These are phyloP conservation scores for Lutraria lutraria DNA, from an alignment of 2,888 invertebrate species.

Conservation along the genomic window DNA sequence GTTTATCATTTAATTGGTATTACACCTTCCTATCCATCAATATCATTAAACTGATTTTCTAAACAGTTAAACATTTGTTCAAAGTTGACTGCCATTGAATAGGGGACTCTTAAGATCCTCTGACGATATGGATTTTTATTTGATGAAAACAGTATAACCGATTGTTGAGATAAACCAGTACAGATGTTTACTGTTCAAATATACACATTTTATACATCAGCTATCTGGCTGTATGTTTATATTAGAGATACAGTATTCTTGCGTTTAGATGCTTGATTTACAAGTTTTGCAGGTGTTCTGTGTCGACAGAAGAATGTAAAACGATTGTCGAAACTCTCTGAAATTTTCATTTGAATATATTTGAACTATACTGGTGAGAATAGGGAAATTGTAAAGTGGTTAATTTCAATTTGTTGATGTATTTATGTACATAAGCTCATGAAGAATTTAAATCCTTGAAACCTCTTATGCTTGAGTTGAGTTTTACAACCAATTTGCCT, in stretches of 20 bases:
- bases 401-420: background rate
- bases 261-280: background rate
- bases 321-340: slow-evolving; percentile 30
- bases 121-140: slow-evolving; percentile 17
- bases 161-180: slow-evolving; percentile 5
- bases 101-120: background rate
- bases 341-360: slow-evolving; percentile 19
- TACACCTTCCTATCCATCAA: background rate
- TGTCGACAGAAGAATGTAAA: slow-evolving; percentile 40
- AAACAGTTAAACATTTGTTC: background rate
- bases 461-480: background rate
- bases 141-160: slow-evolving; percentile 20
- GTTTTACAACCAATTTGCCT: background rate
- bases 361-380: slow-evolving; percentile 4
- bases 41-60: slow-evolving; percentile 14
- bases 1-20: slow-evolving; percentile 23
- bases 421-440: background rate
- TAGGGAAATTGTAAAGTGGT: slow-evolving; percentile 11
- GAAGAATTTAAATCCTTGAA: background rate
- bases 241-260: background rate
- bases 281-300: slow-evolving; percentile 31
- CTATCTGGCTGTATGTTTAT: slow-evolving; percentile 5
- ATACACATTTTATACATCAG: background rate
- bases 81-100: slow-evolving; percentile 13
- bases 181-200: slow-evolving; percentile 1